These are phyloP conservation scores for Neopelma chrysocephalum DNA, from an alignment of 2,797 vertebrate species.

Conservation along the genomic window DNA sequence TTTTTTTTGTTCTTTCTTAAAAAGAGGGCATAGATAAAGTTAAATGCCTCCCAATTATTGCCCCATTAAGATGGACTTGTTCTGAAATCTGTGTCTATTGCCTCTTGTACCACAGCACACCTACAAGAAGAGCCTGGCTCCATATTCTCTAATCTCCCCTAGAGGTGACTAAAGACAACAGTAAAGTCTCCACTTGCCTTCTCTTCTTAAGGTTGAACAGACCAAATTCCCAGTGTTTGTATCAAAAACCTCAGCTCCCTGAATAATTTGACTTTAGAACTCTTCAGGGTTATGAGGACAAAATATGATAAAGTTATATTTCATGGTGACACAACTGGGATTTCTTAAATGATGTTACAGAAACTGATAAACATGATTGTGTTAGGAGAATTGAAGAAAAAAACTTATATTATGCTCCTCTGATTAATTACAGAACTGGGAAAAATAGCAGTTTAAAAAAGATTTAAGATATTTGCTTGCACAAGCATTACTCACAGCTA, in stretches of 20 bases:
- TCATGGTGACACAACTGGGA: conserved; percentile 8
- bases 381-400: conserved; percentile 26
- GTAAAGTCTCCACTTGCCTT: background rate
- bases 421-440: conserved; percentile 59
- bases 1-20: background rate
- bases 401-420: conserved; percentile 31
- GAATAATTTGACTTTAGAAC: background rate
- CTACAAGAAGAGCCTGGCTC: background rate
- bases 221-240: background rate
- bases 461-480: conserved; percentile 62
- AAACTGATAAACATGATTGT: conserved; percentile 47
- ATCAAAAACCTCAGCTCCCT: background rate
- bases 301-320: conserved; percentile 33
- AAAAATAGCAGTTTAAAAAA: conserved; percentile 58
- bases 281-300: conserved; percentile 10
- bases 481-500: conserved; percentile 58
- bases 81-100: background rate
- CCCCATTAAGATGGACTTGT: background rate
- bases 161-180: background rate
- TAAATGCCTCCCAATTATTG: background rate
- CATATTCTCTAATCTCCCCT: background rate
- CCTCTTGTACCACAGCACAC: background rate
- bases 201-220: background rate
- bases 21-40: background rate
- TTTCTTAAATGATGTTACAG: conserved; percentile 56